These are phyloP conservation scores for Sepioteuthis lessoniana DNA, from an alignment of 2,888 invertebrate genomes.

Conservation along the genomic window DNA sequence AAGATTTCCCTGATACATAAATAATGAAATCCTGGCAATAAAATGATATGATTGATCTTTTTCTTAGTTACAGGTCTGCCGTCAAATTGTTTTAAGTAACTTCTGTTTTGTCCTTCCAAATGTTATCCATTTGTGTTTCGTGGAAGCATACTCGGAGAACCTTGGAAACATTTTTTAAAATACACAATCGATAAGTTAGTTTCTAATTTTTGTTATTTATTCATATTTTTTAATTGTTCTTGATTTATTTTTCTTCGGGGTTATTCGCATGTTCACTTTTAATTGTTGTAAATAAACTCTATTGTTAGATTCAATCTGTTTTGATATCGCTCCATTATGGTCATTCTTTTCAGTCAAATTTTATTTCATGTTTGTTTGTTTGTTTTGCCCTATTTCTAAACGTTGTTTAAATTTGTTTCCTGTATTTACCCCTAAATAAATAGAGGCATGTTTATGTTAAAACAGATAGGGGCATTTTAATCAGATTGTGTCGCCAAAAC, in stretches of 20 bases:
- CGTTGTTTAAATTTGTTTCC: not conserved
- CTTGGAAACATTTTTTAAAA: not conserved
- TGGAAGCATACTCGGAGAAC: not conserved
- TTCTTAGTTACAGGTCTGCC: not conserved
- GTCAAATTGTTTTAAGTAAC: not conserved
- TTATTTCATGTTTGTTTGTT: not conserved
- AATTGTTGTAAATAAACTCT: not conserved
- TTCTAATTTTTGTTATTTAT: not conserved
- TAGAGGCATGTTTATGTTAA: not conserved
- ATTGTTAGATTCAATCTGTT: not conserved
- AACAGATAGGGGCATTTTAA: not conserved
- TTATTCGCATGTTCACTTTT: not conserved
- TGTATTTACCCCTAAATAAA: slow-evolving; percentile 16
- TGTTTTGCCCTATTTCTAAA: not conserved
- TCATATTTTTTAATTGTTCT: not conserved
- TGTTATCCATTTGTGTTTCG: not conserved
- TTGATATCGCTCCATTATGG: not conserved
- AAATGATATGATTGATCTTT: not conserved
- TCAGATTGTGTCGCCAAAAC: not conserved
- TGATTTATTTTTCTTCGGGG: not conserved
- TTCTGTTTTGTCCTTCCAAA: no score
- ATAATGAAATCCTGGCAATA: not conserved
- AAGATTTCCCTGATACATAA: not conserved
- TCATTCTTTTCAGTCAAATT: not conserved
- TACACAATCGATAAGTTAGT: not conserved